These are phyloP conservation scores for Brachyhypopomus occidentalis DNA, from an alignment of 2,113 vertebrate species.

Conservation along the genomic window DNA sequence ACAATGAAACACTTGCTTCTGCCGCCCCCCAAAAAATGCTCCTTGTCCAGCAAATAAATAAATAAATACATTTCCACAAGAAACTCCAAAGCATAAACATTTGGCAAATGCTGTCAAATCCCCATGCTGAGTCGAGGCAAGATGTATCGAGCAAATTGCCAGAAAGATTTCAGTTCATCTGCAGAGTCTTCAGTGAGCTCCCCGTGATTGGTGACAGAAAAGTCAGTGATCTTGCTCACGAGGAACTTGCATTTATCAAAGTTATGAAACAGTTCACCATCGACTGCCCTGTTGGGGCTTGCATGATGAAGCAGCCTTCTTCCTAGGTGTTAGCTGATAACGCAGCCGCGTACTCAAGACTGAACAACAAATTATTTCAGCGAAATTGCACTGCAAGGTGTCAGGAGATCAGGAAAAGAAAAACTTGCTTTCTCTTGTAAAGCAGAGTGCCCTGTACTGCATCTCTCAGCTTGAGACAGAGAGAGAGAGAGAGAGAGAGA, in stretches of 20 bases:
- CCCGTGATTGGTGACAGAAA: constrained; percentile 26
- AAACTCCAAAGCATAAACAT: constrained; percentile 23
- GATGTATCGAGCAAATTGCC: constrained; percentile 27
- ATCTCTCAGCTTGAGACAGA: constrained; percentile 1
- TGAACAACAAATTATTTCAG: constrained; percentile 14
- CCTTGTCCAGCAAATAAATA: neutral
- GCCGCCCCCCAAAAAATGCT: too few relatives aligned
- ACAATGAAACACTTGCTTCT: too few relatives aligned
- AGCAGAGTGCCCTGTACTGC: neutral
- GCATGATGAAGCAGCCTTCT: neutral
- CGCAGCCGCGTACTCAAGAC: constrained; percentile 10
- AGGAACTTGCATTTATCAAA: constrained; percentile 14
- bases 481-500: neutral
- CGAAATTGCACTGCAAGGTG: constrained; percentile 5
- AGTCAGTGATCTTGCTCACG: neutral
- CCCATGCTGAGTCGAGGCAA: constrained; percentile 9
- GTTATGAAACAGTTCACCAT: constrained; percentile 5
- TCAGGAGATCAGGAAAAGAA: neutral
- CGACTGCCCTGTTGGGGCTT: neutral
- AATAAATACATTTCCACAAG: constrained; percentile 15
- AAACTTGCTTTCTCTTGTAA: constrained; percentile 3
- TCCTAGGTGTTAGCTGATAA: neutral
- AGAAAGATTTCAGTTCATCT: constrained; percentile 30
- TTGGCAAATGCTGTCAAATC: constrained; percentile 41
- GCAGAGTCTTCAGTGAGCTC: constrained; percentile 9